Base-by-base conservation (phyloP, 2,888 invertebrate genomes). In the Lithophane semibrunnea region DNA sequence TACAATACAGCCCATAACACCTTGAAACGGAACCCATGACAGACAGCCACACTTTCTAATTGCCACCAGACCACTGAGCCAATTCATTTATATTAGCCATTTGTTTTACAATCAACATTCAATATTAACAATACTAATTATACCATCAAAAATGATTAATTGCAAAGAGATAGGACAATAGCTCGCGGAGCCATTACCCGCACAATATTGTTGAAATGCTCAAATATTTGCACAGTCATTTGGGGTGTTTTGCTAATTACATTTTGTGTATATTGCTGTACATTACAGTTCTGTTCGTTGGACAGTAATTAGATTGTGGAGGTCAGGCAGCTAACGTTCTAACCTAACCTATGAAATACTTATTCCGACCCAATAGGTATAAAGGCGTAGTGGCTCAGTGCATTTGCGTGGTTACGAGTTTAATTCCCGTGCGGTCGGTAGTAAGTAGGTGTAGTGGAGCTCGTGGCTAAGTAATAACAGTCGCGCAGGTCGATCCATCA, bases 141-240 rank as follows among this genome's bases (percentile, higher is more conserved):
- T 29, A 42, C 42, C 73, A 10, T 54, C 71, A 44, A 75, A 61
- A 60, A 84, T 86, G 79, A 86, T 84, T 78, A 73, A 88, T 86
- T 16, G 13, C 69, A 21, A 67, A 73, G 12, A 75, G 18, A 83
- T 47, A 61, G 54, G 37, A 49, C 67, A 71, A 42, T 10, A 24
- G n/a, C 16, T 18, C 47, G 52, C 42, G 13, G 42, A 9, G 60
- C 10, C 63, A 60, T 74, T 68, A 69, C 29, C n/a, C 37, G 61
- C n/a, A 29, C 54, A 70, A 67, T 71, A 66, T 75, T 68, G 54
- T 13, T 56, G 68, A 44, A 82, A 83, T 78, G 80, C 16, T 47
- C 75, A 75, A 88, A 87, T 84, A 85, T 82, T 83, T 49, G 58
- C 69, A 16, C 61, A 77, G 79, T 78, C 67, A 87, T 87, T 82